Evolutionary conservation across 2,888 invertebrate genomes (phyloP), one percentile per base, ranked within the genome.

Genomic region (Synanthedon tipuliformis): DNA sequence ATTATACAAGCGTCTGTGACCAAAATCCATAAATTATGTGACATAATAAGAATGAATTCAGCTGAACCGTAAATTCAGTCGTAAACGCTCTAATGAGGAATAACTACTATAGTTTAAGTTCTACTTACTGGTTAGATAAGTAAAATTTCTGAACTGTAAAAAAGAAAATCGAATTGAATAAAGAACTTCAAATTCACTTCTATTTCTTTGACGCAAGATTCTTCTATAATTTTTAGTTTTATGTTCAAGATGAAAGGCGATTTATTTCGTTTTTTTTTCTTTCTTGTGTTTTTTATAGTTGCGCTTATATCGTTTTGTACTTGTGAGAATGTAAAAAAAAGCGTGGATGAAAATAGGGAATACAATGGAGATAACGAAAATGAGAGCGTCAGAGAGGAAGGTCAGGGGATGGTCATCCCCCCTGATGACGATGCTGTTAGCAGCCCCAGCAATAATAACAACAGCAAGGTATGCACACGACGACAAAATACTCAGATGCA

Each of bases 311-410:
- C 61, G 53, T 62, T 57, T 52, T 68, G 72, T 60, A 57, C 61
- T 23, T 68, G 70, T 59, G 75, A 75, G 53, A 74, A 76, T 66
- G 75, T 77, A 11, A 83, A 81, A 60, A 83, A 83, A 63, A 84
- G 79, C 62, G 70, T 73, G 16, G 81, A 83, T 54, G 79, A 82
- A 41, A 73, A 65, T 53, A 69, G 71, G 62, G 80, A 81, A 54
- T 78, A 80, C 54, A 76, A 65, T 45, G 78, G 76, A 49, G 80
- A 81, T 52, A 66, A 57, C 34, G 69, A 75, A 63, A 75, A 82
- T 41, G 78, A 80, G 51, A 73, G 34, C 81, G 15, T 55, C 85
- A 63, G 81, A 75, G 34, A 34, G 10, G 34, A 34, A 34, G 34
- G 34, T 34, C 34, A 34, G 34, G 34, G 34, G 10, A 10, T 34